phyloP scores from a whole-genome alignment of 1,140 invertebrate genomes.

The Heterodera schachtii region DNA sequence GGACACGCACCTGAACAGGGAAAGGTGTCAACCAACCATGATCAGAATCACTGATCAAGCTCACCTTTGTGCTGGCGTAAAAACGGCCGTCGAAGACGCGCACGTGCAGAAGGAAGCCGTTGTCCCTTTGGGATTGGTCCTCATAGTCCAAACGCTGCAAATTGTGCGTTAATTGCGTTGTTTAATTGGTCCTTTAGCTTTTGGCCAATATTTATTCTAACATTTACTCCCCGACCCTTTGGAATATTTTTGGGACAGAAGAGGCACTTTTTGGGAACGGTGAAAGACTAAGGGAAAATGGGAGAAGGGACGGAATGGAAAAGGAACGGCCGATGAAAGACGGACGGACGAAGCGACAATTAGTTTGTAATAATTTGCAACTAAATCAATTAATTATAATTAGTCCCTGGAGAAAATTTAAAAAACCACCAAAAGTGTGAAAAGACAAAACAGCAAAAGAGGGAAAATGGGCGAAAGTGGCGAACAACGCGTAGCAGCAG shows the following conservation, averaged over 20 bases:
- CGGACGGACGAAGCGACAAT: neutral
- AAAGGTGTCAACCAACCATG: neutral
- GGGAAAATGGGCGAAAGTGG: no score
- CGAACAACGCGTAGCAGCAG: no score
- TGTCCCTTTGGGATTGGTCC: constrained; percentile 62
- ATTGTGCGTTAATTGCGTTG: constrained; percentile 8
- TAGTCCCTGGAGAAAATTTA: no score
- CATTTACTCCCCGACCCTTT: constrained; percentile 38
- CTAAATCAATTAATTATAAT: neutral
- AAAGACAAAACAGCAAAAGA: no score
- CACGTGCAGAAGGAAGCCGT: constrained; percentile 67
- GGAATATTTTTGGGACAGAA: constrained; percentile 19
- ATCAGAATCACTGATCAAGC: neutral
- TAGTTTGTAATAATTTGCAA: neutral
- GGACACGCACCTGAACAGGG: constrained; percentile 80
- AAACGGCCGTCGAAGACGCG: constrained; percentile 67
- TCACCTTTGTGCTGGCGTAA: constrained; percentile 85
- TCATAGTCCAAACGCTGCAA: constrained; percentile 67
- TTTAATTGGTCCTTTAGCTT: neutral
- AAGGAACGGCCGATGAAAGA: constrained; percentile 1
- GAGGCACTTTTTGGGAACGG: constrained; percentile 22
- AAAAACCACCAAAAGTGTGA: no score
- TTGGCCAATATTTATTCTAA: constrained; percentile 48
- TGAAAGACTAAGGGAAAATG: constrained; percentile 15
- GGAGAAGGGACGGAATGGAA: constrained; percentile 29